phyloP scores from a whole-genome alignment of 2,888 invertebrate genomes.

The Siphlonurus alternatus region DNA sequence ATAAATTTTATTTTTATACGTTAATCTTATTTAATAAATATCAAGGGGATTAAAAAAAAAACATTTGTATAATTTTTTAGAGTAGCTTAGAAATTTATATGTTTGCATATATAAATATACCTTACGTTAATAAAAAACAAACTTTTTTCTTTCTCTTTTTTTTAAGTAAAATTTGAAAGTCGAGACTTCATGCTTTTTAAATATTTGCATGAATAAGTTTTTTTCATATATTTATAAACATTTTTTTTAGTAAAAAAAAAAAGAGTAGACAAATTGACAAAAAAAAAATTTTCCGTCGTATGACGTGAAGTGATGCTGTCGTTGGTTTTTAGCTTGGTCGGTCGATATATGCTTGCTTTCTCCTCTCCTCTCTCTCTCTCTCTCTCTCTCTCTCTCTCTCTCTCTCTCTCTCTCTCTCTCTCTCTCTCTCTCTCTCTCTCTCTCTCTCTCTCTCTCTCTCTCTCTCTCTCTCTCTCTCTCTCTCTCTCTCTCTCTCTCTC shows the following conservation, averaged over 20 bases:
- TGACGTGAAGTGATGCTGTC: background rate
- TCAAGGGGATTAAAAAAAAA: no score
- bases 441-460: background rate
- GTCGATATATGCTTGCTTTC: background rate
- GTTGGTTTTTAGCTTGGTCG: background rate
- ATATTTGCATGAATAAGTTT: background rate
- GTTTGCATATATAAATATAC: no score
- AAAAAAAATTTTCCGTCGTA: no score
- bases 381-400: conserved; percentile 2
- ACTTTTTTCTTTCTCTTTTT: background rate
- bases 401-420: background rate
- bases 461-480: background rate
- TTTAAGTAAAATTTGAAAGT: background rate
- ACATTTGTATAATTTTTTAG: no score
- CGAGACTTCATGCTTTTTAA: background rate
- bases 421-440: background rate
- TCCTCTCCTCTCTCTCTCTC: background rate
- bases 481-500: conserved; percentile 1
- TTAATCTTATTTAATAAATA: no score
- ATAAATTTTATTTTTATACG: no score
- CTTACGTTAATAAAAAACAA: no score
- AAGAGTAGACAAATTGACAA: no score
- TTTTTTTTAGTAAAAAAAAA: background rate
- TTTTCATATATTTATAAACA: background rate
- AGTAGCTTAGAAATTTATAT: no score